phyloP scores from a whole-genome alignment of 2,113 vertebrate genomes.

The Mobula birostris region DNA sequence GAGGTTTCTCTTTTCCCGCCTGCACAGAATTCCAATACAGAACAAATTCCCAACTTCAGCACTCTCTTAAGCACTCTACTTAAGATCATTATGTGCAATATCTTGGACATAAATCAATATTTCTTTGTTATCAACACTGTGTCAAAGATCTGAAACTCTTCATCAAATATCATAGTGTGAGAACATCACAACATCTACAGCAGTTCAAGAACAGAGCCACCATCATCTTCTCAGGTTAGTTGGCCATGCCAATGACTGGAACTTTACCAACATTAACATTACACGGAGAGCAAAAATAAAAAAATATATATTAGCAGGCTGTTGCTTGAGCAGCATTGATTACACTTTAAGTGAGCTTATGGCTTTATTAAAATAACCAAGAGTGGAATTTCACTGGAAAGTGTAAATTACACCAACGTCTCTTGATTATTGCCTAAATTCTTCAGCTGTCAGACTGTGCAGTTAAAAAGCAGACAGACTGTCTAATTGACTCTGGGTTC shows the following conservation, averaged over 20 bases:
- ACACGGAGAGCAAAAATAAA: background rate
- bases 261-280: background rate
- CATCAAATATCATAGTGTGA: background rate
- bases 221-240: background rate
- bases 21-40: too few relatives aligned
- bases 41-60: too few relatives aligned
- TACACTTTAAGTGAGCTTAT: background rate
- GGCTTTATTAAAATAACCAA: background rate
- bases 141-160: background rate
- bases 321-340: background rate
- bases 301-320: background rate
- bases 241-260: background rate
- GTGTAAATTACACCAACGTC: background rate
- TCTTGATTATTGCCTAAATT: background rate
- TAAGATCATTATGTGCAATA: too few relatives aligned
- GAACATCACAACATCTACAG: background rate
- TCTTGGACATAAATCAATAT: background rate
- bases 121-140: background rate
- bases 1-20: too few relatives aligned
- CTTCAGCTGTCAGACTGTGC: background rate
- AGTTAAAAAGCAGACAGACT: background rate
- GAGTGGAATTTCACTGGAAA: background rate
- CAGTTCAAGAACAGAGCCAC: background rate
- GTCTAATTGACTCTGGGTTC: too few relatives aligned
- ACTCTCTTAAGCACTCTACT: too few relatives aligned